These are phyloP conservation scores for Probosciger aterrimus DNA, from an alignment of 2,113 vertebrate genomes.

Conservation along the genomic window DNA sequence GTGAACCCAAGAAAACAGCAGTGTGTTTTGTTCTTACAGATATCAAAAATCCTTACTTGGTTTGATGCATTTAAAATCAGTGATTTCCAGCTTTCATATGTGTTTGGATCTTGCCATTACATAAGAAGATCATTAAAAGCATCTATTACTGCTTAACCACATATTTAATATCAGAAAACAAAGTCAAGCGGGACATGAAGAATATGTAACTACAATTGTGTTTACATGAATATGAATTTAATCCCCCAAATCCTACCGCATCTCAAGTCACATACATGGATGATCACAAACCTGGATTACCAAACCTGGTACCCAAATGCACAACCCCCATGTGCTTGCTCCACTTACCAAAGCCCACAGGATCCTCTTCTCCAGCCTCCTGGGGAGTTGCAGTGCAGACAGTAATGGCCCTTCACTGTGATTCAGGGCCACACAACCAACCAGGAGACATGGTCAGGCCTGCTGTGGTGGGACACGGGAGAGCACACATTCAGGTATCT, in stretches of 20 bases:
- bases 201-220: background rate
- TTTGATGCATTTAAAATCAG: background rate
- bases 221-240: background rate
- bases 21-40: background rate
- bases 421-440: background rate
- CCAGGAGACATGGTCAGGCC: background rate
- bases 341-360: background rate
- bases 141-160: background rate
- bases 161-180: background rate
- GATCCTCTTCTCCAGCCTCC: background rate
- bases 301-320: fast-evolving
- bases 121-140: background rate
- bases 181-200: background rate
- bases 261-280: background rate
- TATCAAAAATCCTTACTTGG: background rate
- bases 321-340: background rate
- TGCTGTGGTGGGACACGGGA: fast-evolving
- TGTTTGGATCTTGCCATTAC: background rate
- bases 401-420: background rate
- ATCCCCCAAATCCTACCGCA: background rate
- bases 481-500: fast-evolving
- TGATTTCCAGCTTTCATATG: background rate
- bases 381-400: fast-evolving
- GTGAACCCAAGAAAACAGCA: fast-evolving
- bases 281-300: background rate